These are phyloP conservation scores for Barbus barbus DNA, from an alignment of 2,113 vertebrate genomes.

Conservation along the genomic window DNA sequence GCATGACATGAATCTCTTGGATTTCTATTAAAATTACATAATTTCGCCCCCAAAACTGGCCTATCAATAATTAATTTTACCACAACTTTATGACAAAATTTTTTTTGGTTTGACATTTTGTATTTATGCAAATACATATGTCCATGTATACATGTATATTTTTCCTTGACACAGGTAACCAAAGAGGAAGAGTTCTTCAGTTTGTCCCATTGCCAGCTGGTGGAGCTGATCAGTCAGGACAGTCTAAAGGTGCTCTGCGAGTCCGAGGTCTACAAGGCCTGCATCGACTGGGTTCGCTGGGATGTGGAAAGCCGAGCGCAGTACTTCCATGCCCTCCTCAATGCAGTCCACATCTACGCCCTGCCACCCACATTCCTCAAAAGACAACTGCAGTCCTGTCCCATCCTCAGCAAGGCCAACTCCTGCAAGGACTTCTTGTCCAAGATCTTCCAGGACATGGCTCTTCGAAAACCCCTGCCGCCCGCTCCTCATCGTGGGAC, in stretches of 20 bases:
- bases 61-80: background rate
- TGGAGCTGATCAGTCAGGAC: constrained; percentile 82
- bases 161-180: constrained; percentile 70
- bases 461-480: constrained; percentile 73
- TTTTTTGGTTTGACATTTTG: no score
- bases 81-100: no score
- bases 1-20: no score
- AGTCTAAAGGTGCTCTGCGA: constrained; percentile 83
- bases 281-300: constrained; percentile 81
- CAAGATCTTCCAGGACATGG: constrained; percentile 85
- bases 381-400: constrained; percentile 79
- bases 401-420: constrained; percentile 82
- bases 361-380: constrained; percentile 82
- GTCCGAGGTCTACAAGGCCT: constrained; percentile 83
- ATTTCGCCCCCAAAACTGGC: background rate
- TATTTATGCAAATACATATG: no score
- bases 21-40: background rate
- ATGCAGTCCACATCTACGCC: constrained; percentile 80
- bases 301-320: constrained; percentile 75
- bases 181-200: constrained; percentile 83
- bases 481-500: constrained; percentile 73
- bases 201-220: constrained; percentile 80
- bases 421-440: constrained; percentile 81
- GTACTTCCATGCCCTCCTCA: constrained; percentile 81
- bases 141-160: background rate